Evolutionary conservation across 53 echinoderm and acorn worm genomes (phyloP).

Genomic region (Astropecten irregularis): DNA sequence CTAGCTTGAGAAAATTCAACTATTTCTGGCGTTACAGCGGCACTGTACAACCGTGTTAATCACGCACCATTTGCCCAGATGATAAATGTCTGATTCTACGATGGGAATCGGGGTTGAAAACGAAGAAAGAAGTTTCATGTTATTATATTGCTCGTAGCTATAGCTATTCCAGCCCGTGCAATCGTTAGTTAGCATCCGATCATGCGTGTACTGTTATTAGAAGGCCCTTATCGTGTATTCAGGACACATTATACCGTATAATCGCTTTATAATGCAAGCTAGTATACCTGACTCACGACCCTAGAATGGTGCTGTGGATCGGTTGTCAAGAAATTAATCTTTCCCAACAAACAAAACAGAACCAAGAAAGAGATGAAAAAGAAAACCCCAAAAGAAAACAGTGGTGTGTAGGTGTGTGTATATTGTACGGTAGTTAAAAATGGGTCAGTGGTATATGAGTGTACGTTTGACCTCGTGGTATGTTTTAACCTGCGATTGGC

Average conservation of each 20-base stretch:
- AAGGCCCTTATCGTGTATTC: no score
- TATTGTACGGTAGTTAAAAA: slow-evolving; percentile 15
- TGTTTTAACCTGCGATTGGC: background rate
- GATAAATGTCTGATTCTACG: slow-evolving; percentile 11
- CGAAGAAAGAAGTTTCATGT: no score
- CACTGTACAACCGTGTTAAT: background rate
- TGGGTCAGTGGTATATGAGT: slow-evolving; percentile 5
- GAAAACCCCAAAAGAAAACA: background rate
- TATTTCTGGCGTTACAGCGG: no score
- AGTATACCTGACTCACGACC: slow-evolving; percentile 15
- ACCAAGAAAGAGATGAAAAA: no score
- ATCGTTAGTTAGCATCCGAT: no score
- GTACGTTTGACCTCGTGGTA: slow-evolving; percentile 35
- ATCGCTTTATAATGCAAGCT: background rate
- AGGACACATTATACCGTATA: slow-evolving; percentile 19
- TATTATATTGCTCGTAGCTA: no score
- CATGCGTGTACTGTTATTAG: no score
- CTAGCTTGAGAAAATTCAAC: no score
- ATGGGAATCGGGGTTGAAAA: no score
- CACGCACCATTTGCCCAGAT: slow-evolving; percentile 18
- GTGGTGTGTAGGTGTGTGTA: no score
- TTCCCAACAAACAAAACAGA: slow-evolving; percentile 26
- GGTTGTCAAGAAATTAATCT: slow-evolving; percentile 34
- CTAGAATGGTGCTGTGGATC: background rate
- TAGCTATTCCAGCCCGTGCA: no score